Evolutionary conservation across 1,140 invertebrate species (phyloP).

Genomic region (Bombus picipes): DNA sequence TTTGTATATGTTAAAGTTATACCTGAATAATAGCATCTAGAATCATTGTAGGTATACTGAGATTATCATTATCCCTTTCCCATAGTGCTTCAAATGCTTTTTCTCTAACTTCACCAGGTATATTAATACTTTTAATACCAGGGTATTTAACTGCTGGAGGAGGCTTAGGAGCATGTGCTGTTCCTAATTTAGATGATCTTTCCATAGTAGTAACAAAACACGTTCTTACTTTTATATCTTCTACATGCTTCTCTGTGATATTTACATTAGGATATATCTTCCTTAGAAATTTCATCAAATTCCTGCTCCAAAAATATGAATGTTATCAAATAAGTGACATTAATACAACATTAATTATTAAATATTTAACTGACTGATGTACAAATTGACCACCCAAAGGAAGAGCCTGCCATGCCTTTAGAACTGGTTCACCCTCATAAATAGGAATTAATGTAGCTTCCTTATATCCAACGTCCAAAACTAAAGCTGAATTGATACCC

Average conservation of each 20-base stretch:
- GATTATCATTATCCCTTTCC: constrained; percentile 91
- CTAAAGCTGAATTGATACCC: constrained; percentile 89
- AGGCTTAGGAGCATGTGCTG: constrained; percentile 78
- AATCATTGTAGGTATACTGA: constrained; percentile 92
- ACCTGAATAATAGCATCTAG: constrained; percentile 91
- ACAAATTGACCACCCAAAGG: constrained; percentile 88
- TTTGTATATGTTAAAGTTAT: constrained; percentile 50
- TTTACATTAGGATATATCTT: constrained; percentile 75
- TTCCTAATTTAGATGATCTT: constrained; percentile 85
- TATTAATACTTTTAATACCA: constrained; percentile 84
- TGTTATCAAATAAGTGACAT: neutral
- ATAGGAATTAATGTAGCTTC: constrained; percentile 93
- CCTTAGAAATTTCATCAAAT: constrained; percentile 71
- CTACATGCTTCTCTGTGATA: constrained; percentile 84
- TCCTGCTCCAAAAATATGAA: constrained; percentile 49
- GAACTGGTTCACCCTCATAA: constrained; percentile 91
- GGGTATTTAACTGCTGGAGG: constrained; percentile 89
- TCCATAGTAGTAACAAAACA: constrained; percentile 93
- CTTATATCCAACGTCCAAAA: constrained; percentile 93
- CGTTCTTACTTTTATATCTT: constrained; percentile 88
- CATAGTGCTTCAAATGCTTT: constrained; percentile 92
- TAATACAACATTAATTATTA: neutral
- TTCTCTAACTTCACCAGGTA: constrained; percentile 90
- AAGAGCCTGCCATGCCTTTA: constrained; percentile 91
- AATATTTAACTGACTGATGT: constrained; percentile 83